Conservation (phyloP, 2,888 invertebrate species). For the Laspeyria flexula region DNA sequence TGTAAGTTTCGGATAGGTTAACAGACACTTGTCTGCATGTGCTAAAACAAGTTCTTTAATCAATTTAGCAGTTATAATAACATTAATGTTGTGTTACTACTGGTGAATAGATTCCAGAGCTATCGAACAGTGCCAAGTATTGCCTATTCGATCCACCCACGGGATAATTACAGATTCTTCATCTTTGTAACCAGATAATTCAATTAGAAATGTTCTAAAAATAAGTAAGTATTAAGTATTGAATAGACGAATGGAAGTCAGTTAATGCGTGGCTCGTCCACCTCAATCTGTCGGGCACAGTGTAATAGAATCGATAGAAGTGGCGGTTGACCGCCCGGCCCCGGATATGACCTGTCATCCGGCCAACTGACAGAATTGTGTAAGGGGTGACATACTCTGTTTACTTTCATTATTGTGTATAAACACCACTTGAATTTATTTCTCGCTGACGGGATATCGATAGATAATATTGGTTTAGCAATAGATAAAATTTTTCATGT, state of each 20-base stretch:
- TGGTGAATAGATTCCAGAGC: too few relatives aligned
- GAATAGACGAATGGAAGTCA: slow-evolving; percentile 53
- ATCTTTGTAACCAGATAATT: too few relatives aligned
- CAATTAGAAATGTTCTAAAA: too few relatives aligned
- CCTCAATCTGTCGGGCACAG: slow-evolving; percentile 74
- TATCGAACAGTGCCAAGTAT: too few relatives aligned
- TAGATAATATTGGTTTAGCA: slow-evolving; percentile 41
- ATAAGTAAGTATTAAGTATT: slow-evolving; percentile 11
- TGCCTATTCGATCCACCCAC: too few relatives aligned
- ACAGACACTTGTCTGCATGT: too few relatives aligned
- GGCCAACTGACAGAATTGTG: slow-evolving; percentile 68
- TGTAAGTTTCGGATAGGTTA: too few relatives aligned
- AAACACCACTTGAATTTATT: slow-evolving; percentile 64
- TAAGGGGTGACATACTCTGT: slow-evolving; percentile 64
- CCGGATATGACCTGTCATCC: slow-evolving; percentile 81
- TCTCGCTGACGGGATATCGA: slow-evolving; percentile 45
- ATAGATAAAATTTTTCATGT: slow-evolving; percentile 28
- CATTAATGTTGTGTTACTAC: too few relatives aligned
- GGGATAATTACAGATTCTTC: too few relatives aligned
- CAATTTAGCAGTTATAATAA: too few relatives aligned
- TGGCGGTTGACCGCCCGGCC: slow-evolving; percentile 65
- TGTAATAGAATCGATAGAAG: slow-evolving; percentile 79
- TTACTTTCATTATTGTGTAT: slow-evolving; percentile 65
- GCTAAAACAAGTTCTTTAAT: too few relatives aligned
- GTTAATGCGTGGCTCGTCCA: slow-evolving; percentile 48